Base-by-base conservation (phyloP, 2,888 invertebrate genomes). In the Cephus sareptanus region DNA sequence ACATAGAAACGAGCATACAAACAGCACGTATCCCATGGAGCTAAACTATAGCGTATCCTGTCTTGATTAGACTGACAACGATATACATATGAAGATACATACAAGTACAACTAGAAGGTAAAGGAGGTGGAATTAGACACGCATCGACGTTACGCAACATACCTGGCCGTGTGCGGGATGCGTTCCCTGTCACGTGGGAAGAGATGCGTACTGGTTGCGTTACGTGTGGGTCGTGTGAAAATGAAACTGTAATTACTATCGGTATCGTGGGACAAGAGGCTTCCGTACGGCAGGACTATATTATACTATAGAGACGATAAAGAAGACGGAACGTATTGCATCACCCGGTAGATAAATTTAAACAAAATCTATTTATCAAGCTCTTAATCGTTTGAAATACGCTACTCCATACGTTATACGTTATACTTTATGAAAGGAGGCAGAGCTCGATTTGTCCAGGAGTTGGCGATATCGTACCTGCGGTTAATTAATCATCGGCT, bases 401-500 rank as follows among this genome's bases (percentile, higher is more conserved):
- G 23, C 23, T 56, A 23, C 56, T 56, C 23, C 56, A 9, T 56
- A 23, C 56, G 56, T 56, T 56, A 23, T 56, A 56, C 56, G 56
- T 56, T 56, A 56, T 56, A 56, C 23, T 56, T 56, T 56, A 56
- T 56, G 56, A 56, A 56, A 56, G 56, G 56, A 56, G 56, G 56
- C 23, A 56, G 56, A 56, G 56, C 56, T 56, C 56, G 56, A 56
- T 56, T 56, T 56, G 56, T 56, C 56, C 56, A 56, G 56, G 56
- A 56, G 56, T 56, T 56, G 56, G 56, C 56, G 56, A 56, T 56
- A 56, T 56, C 56, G 56, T 56, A 56, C 56, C 23, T 56, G 56
- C 56, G 56, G 56, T 87, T 86, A 87, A 87, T 87, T 87, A 86
- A 87, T 87, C 86, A 86, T 82, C 78, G 78, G 75, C 35, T 76